These are phyloP conservation scores for Petrolisthes manimaculis DNA, from an alignment of 2,888 invertebrate species.

Conservation along the genomic window DNA sequence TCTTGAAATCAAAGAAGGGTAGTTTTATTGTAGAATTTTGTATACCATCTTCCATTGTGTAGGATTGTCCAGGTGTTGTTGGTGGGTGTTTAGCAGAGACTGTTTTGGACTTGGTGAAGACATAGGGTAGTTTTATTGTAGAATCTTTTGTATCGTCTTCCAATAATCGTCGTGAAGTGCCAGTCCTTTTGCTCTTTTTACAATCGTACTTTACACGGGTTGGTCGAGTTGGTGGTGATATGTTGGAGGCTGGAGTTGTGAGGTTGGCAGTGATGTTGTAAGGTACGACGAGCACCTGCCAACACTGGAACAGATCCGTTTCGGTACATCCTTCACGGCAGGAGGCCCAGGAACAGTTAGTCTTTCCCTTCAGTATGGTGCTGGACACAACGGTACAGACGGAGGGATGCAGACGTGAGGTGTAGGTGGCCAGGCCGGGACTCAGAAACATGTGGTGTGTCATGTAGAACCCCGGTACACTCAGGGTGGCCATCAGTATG, in stretches of 20 bases:
- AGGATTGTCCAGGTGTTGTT: no score
- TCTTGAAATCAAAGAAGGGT: no score
- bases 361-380: conserved; percentile 13
- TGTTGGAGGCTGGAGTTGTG: not conserved
- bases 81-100: no score
- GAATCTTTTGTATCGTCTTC: no score
- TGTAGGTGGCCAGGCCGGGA: conserved; percentile 44
- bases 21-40: no score
- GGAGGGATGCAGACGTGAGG: conserved; percentile 37
- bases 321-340: conserved; percentile 52
- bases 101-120: no score
- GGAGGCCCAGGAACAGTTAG: conserved; percentile 56
- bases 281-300: conserved; percentile 46
- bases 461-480: conserved; percentile 48
- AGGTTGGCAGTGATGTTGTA: not conserved
- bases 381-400: conserved; percentile 36
- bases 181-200: no score
- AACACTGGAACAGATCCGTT: conserved; percentile 34
- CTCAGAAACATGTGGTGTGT: conserved; percentile 31
- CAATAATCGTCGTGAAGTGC: no score
- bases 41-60: no score
- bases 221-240: no score
- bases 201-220: no score
- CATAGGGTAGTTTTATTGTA: no score
- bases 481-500: conserved; percentile 19